A percentile compares a stretch with the other conserved stretches of the same genome.
Conservation (phyloP, 1,140 invertebrate species). For the Cataglyphis hispanica region DNA sequence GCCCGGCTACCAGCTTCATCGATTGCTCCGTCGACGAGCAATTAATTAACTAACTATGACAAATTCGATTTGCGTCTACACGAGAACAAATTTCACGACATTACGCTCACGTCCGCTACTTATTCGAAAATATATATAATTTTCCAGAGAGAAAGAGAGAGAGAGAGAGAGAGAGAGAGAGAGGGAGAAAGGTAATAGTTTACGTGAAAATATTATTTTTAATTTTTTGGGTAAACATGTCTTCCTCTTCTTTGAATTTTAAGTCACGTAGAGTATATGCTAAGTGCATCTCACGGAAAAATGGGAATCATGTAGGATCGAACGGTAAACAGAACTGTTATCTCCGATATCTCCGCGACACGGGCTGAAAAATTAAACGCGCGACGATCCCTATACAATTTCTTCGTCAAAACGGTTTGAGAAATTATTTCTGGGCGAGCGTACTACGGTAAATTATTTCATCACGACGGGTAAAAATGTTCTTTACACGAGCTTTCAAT, state of each 20-base stretch:
- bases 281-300: background rate
- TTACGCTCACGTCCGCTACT: background rate
- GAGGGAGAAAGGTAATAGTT: background rate
- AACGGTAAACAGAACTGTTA: conserved; percentile 2
- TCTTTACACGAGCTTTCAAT: conserved; percentile 46
- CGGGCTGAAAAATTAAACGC: conserved; percentile 22
- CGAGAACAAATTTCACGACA: background rate
- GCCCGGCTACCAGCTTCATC: conserved; percentile 27
- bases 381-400: too few relatives aligned
- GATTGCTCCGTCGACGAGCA: conserved; percentile 22
- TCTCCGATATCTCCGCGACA: background rate
- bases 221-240: conserved; percentile 31
- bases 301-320: background rate
- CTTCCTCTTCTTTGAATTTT: background rate
- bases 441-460: conserved; percentile 48
- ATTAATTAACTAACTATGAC: conserved; percentile 35
- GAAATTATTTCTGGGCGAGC: conserved; percentile 1
- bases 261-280: background rate
- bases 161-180: too few relatives aligned
- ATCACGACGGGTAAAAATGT: conserved; percentile 32
- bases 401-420: background rate
- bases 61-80: conserved; percentile 27
- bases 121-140: background rate
- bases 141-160: too few relatives aligned
- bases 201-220: conserved; percentile 45